Percentiles rank a stretch among this genome's conserved stretches.
These are phyloP conservation scores for Scatophagus argus DNA, from an alignment of 2,113 vertebrate genomes.

Conservation along the genomic window DNA sequence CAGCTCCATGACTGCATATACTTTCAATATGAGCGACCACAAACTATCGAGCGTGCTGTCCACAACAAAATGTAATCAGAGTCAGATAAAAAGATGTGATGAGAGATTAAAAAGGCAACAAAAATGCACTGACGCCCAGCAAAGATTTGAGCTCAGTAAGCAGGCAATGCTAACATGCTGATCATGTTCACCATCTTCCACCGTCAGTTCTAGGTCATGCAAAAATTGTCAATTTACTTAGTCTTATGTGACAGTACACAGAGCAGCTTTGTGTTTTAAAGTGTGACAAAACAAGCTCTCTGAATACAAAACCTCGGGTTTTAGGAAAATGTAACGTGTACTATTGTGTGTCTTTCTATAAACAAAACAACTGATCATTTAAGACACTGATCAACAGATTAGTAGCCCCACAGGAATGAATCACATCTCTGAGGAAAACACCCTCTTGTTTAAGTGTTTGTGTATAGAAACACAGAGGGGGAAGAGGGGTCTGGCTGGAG, in stretches of 20 bases:
- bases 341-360: not conserved
- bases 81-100: not conserved
- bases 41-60: not conserved
- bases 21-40: not conserved
- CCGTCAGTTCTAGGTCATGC: too few relatives aligned
- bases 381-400: not conserved
- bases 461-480: slow-evolving; percentile 16
- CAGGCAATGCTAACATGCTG: not conserved
- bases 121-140: not conserved
- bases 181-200: not conserved
- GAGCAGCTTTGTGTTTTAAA: not conserved
- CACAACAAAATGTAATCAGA: not conserved
- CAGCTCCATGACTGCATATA: not conserved
- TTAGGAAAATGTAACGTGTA: too few relatives aligned
- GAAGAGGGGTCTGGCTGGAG: slow-evolving; percentile 42
- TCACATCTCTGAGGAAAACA: not conserved
- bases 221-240: not conserved
- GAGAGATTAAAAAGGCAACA: not conserved
- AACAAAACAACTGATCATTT: not conserved
- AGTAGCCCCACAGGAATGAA: not conserved
- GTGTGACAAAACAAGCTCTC: not conserved
- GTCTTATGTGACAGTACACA: not conserved
- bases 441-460: slow-evolving; percentile 17
- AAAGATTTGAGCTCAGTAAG: not conserved
- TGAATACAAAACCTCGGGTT: not conserved